Evolutionary conservation across 1,140 invertebrate species (phyloP), one percentile per base, ranked within the genome.

Genomic region (Nephila pilipes): DNA sequence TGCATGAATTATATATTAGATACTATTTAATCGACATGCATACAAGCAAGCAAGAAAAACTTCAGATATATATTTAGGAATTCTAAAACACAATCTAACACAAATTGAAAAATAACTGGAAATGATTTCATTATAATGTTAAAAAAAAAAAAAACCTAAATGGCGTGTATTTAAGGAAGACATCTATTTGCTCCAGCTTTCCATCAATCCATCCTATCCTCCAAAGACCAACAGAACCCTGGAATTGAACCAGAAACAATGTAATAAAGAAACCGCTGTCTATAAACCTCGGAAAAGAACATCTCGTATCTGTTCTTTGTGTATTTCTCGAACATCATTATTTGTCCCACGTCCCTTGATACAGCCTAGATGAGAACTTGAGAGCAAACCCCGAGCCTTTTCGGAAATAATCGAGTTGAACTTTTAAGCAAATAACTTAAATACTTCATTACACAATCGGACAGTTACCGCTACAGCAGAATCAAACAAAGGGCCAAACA

Each of bases 371-470:
- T 16, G 25, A 75, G 69, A 18, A 75, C 32, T 75, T 75, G 29
- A 32, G 29, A 32, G 54, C 38, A 54, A 54, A 38, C 63, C 63
- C 87, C 18, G 29, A 20, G 18, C 63, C 38, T 36, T 69, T 16
- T 18, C 69, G 38, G 20, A 80, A 88, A 90, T 90, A 90, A 90
- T 90, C 46, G 75, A 90, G 75, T 90, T 80, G 60, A 80, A 80
- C 88, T 90, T 90, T 90, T 90, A 90, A 90, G 75, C 88, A 90
- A 90, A 90, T 80, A 90, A 60, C 88, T 57, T 90, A 90, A 90
- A 90, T 90, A 90, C 69, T 90, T 90, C 46, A 46, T 80, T 90
- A 90, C 69, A 90, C 88, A 90, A 90, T 90, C 54, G 54, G 63
- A 65, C 87, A 88, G 87, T 88, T 88, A 88, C 87, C 87, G 87